phyloP scores from a whole-genome alignment of 1,140 invertebrate species.

The Octopus bimaculoides region DNA sequence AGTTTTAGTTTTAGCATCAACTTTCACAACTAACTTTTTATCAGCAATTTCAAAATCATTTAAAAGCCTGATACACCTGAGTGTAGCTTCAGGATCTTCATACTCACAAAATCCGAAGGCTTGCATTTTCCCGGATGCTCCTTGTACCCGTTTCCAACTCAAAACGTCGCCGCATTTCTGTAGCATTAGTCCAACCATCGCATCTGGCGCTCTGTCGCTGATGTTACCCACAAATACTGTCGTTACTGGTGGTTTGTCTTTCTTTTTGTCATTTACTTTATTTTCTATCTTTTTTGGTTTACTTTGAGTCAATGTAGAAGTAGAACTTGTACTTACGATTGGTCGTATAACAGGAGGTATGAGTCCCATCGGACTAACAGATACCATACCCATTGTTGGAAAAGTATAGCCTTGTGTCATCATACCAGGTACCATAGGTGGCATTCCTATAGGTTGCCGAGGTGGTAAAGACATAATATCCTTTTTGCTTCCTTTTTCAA shows the following conservation, averaged over 20 bases:
- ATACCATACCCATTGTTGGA: constrained; percentile 55
- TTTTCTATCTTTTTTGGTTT: constrained; percentile 3
- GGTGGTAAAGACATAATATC: constrained; percentile 55
- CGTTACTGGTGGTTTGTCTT: constrained; percentile 75
- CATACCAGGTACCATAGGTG: constrained; percentile 49
- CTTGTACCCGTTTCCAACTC: constrained; percentile 96
- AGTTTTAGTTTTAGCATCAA: constrained; percentile 96
- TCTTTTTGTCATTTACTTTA: constrained; percentile 3
- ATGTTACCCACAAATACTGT: constrained; percentile 99
- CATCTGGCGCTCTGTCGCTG: constrained; percentile 89
- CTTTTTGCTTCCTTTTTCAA: constrained; percentile 6
- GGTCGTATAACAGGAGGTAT: constrained; percentile 53
- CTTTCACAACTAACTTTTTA: constrained; percentile 89
- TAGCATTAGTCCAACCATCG: constrained; percentile 90
- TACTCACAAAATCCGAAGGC: constrained; percentile 99
- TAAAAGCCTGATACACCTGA: constrained; percentile 88
- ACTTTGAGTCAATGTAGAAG: constrained; percentile 26
- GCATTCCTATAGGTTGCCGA: constrained; percentile 52
- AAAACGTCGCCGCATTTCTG: constrained; percentile 81
- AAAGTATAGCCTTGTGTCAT: constrained; percentile 48
- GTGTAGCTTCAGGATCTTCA: constrained; percentile 88
- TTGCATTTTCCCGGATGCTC: constrained; percentile 68
- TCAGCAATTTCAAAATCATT: constrained; percentile 93
- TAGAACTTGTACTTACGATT: constrained; percentile 42
- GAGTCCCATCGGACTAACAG: constrained; percentile 46